Conservation (phyloP, 2,113 vertebrate species). For the Neodontobutis hainanensis region DNA sequence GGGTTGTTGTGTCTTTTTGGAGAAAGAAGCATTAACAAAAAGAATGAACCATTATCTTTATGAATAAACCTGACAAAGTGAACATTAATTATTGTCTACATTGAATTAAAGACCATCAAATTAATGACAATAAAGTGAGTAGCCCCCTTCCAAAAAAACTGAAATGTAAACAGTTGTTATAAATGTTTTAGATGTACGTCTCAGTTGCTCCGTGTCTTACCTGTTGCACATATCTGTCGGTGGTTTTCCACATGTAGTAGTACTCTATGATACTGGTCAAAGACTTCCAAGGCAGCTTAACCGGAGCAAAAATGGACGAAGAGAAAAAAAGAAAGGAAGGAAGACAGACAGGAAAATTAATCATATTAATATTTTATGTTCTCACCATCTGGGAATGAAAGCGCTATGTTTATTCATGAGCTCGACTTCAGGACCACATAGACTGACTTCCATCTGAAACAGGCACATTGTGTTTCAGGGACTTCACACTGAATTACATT, state of each 20-base stretch:
- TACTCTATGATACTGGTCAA: constrained; percentile 98
- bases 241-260: constrained; percentile 99
- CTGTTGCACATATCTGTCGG: constrained; percentile 99
- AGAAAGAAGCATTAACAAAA: too few species aligned
- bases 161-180: too few species aligned
- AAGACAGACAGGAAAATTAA: constrained; percentile 53
- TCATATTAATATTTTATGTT: constrained; percentile 68
- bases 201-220: constrained; percentile 70
- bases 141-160: too few species aligned
- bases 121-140: too few species aligned
- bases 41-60: too few species aligned
- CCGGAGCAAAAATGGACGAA: constrained; percentile 26
- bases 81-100: too few species aligned
- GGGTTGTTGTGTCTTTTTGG: too few species aligned
- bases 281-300: constrained; percentile 97
- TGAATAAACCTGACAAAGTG: too few species aligned
- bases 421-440: constrained; percentile 36
- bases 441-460: constrained; percentile 3
- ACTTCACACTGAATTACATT: neutral
- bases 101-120: too few species aligned
- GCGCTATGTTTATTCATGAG: constrained; percentile 64
- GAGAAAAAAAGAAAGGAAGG: constrained; percentile 2
- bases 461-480: neutral
- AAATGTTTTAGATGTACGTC: too few species aligned
- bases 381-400: constrained; percentile 56